Conservation (phyloP, 2,113 vertebrate species). For the Varanus komodoensis region DNA sequence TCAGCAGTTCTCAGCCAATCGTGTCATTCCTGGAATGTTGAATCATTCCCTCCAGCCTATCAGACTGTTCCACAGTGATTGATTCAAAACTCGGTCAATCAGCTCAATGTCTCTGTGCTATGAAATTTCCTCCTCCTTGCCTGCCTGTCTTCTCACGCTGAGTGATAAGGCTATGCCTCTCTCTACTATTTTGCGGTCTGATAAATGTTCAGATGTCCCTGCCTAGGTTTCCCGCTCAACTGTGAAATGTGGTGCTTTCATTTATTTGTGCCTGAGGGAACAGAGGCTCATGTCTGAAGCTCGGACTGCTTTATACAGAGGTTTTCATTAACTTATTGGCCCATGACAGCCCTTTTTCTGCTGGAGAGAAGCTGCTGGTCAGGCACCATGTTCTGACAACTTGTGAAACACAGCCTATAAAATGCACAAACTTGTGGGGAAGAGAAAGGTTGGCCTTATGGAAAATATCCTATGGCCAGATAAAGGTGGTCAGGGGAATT, state of each 20-base stretch:
- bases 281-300: background rate
- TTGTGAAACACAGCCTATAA: background rate
- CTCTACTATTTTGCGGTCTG: background rate
- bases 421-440: background rate
- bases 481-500: background rate
- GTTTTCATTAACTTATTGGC: background rate
- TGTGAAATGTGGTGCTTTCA: background rate
- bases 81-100: background rate
- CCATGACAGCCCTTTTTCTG: background rate
- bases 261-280: background rate
- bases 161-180: constrained; percentile 1
- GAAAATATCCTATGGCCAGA: background rate
- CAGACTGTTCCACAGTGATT: background rate
- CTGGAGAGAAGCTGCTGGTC: background rate
- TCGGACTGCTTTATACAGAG: rapidly evolving
- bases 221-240: background rate
- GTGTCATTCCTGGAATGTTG: background rate
- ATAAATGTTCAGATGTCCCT: constrained; percentile 18
- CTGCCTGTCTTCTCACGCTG: background rate
- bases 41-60: background rate
- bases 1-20: background rate
- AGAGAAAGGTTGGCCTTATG: background rate
- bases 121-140: background rate
- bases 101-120: rapidly evolving
- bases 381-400: background rate